Base-by-base conservation (phyloP, 2,797 vertebrate genomes). In the Poecilia wingei region DNA sequence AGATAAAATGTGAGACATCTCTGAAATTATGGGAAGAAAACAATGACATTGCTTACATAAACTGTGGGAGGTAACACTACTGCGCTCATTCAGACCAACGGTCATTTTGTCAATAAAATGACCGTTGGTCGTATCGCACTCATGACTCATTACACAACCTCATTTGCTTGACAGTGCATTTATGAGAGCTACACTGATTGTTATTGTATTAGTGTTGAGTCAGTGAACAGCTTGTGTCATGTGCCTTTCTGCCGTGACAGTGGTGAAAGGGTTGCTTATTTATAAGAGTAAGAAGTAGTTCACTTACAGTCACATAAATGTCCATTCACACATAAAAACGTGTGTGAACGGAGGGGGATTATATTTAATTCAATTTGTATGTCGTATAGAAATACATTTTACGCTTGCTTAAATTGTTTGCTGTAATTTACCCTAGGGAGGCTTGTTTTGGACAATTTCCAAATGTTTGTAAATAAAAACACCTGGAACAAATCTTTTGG, bases 191-290 rank as follows among this genome's bases (percentile, higher is more conserved):
- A 75, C 49, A n/a, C 81, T 76, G 75, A 43, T 66, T 81, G 68
- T 81, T 75, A 82, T 79, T 85, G 81, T 79, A 82, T 79, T 66
- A 79, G 66, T 66, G 43, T 80, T 83, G 75, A 75, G 72, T 83
- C 77, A 82, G 75, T 84, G 64, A 78, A 33, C 36, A 9, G 53
- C 31, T 66, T 4, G 49, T 75, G 74, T 86, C 86, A 80, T 69
- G 73, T 70, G 51, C 69, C 39, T 9, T 61, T 79, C 76, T 72
- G 46, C 61, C 79, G 70, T 68, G 78, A 82, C 25, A 55, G 72
- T 64, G 64, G 74, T 82, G 69, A 75, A 10, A 75, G 45, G 53
- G 76, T 46, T 43, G 68, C 75, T 77, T 71, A 46, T 82, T 87
- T 78, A 79, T 80, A 41, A 74, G 81, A 41, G 86, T 84, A 85